Evolutionary conservation across 2,113 vertebrate genomes (phyloP).

Genomic region (Orthochromis indermauri): DNA sequence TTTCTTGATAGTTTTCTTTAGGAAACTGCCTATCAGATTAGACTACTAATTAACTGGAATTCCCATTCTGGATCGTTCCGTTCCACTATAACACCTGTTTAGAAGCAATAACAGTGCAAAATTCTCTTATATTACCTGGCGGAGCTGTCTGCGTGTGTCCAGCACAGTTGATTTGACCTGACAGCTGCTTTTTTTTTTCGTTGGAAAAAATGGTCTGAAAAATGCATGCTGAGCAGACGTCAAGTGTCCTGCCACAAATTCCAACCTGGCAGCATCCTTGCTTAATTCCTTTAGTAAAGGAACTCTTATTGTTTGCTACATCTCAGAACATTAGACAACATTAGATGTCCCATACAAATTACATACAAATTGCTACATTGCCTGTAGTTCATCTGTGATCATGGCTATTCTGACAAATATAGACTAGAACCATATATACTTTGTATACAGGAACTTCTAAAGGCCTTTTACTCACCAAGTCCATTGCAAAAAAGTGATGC

Average conservation of each 20-base stretch:
- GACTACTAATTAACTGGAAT: background rate
- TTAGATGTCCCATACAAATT: background rate
- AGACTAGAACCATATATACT: background rate
- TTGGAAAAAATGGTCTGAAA: background rate
- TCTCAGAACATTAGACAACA: background rate
- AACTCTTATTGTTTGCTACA: background rate
- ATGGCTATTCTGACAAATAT: background rate
- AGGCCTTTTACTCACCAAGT: background rate
- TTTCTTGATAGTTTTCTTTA: background rate
- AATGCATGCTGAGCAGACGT: background rate
- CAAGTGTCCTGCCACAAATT: background rate
- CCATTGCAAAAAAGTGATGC: background rate
- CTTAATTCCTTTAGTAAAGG: background rate
- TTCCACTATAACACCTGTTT: background rate
- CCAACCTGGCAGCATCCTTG: background rate
- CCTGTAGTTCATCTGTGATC: background rate
- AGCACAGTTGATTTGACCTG: background rate
- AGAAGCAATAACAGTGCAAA: background rate
- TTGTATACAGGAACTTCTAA: background rate
- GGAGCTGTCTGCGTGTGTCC: background rate
- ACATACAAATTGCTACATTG: background rate
- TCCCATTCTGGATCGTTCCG: rapidly evolving
- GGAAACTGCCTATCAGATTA: background rate
- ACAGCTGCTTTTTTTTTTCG: background rate
- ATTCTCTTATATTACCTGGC: background rate